These are phyloP conservation scores for Heliconius ethilla DNA, from an alignment of 2,888 invertebrate genomes.

Conservation along the genomic window DNA sequence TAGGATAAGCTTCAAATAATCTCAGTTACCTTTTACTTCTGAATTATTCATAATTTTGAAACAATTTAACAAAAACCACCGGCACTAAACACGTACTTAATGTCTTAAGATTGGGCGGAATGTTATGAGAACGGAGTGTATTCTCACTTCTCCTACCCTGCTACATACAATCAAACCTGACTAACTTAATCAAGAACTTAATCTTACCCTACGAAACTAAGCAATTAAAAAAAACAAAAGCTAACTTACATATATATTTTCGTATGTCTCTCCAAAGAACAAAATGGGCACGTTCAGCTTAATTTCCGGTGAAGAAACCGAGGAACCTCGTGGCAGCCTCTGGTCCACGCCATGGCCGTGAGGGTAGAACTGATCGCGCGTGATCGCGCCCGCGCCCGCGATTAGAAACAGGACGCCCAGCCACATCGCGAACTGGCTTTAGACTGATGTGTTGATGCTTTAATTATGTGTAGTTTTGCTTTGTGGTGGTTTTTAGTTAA, in stretches of 20 bases:
- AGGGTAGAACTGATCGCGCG: slow-evolving; percentile 83
- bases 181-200: neutral
- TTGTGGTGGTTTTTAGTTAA: neutral
- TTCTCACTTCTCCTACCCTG: neutral
- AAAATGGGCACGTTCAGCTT: slow-evolving; percentile 86
- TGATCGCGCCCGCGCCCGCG: slow-evolving; percentile 69
- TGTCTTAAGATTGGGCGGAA: too few relatives aligned
- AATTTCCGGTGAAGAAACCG: slow-evolving; percentile 85
- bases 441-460: slow-evolving; percentile 52
- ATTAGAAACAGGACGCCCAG: slow-evolving; percentile 65
- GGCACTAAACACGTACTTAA: too few relatives aligned
- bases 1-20: too few relatives aligned
- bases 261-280: slow-evolving; percentile 90
- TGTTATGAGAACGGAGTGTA: neutral
- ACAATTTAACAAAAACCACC: too few relatives aligned
- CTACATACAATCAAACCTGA: neutral
- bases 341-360: slow-evolving; percentile 81
- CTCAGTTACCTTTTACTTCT: too few relatives aligned
- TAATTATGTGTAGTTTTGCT: neutral
- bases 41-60: too few relatives aligned
- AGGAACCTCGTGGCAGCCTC: slow-evolving; percentile 80
- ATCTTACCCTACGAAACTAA: neutral
- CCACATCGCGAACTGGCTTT: slow-evolving; percentile 64
- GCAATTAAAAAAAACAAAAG: neutral
- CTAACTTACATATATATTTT: slow-evolving; percentile 72